Conservation (phyloP, 1,140 invertebrate species). For the Micrasema minimum region DNA sequence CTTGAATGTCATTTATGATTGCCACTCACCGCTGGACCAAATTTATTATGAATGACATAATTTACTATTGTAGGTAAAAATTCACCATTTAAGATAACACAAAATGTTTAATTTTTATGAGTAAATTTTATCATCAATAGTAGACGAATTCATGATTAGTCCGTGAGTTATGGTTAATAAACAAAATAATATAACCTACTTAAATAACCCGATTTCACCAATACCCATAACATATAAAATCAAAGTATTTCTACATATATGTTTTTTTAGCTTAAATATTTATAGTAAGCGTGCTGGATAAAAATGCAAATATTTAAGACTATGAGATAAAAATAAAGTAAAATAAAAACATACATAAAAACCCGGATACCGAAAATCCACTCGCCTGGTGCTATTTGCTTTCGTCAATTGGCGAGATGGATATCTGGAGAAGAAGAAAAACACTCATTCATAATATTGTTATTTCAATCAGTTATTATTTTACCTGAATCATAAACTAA, state of each 20-base stretch:
- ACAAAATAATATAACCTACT: neutral
- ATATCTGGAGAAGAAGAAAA: constrained; percentile 40
- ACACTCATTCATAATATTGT: constrained; percentile 30
- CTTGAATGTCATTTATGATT: too few species aligned
- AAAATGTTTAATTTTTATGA: too few species aligned
- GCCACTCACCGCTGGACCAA: too few species aligned
- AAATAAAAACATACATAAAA: constrained; percentile 42
- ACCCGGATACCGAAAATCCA: constrained; percentile 40
- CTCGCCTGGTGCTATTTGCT: constrained; percentile 38
- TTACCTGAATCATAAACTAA: too few species aligned
- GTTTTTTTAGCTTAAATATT: neutral
- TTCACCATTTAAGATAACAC: too few species aligned
- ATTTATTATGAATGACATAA: too few species aligned
- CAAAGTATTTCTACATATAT: constrained; percentile 8
- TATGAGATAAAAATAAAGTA: constrained; percentile 38
- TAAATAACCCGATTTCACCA: constrained; percentile 14
- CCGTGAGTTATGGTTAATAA: too few species aligned
- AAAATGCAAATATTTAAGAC: constrained; percentile 7
- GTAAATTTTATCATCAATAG: too few species aligned
- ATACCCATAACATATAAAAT: neutral
- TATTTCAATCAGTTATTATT: neutral
- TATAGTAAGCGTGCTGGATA: constrained; percentile 27
- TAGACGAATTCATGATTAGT: too few species aligned
- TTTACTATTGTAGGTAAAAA: too few species aligned
- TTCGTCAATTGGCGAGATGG: constrained; percentile 40